These are phyloP conservation scores for Acheta domesticus DNA, from an alignment of 2,888 invertebrate species.

Conservation along the genomic window DNA sequence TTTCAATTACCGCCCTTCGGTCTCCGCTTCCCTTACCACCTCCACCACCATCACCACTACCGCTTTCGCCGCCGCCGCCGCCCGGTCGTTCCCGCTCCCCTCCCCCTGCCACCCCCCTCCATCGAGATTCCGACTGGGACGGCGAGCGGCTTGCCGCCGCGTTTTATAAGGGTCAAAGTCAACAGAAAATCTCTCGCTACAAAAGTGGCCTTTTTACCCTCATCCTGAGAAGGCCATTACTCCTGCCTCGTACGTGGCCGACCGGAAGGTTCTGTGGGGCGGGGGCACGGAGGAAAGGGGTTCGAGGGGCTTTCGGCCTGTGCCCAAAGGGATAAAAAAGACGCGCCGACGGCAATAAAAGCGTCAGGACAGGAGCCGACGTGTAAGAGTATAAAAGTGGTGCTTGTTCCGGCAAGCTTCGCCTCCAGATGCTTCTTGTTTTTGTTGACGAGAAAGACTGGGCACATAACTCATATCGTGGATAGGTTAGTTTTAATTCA, in stretches of 20 bases:
- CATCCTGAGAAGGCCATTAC: neutral
- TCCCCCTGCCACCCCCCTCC: neutral
- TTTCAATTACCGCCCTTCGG: neutral
- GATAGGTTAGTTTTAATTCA: slow-evolving; percentile 11
- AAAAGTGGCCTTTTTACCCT: slow-evolving; percentile 5
- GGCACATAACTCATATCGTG: neutral
- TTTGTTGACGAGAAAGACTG: neutral
- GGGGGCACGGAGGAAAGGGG: neutral
- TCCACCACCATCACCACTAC: neutral
- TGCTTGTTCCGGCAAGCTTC: neutral
- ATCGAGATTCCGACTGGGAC: neutral
- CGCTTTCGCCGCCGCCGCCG: neutral
- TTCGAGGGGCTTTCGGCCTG: too few species aligned
- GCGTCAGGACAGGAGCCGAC: slow-evolving; percentile 1
- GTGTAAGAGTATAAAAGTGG: slow-evolving; percentile 7
- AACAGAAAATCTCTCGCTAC: neutral
- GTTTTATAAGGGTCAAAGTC: neutral
- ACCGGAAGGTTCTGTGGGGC: neutral
- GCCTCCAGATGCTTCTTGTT: neutral
- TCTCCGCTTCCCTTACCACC: neutral
- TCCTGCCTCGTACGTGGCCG: neutral
- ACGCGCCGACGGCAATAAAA: slow-evolving; percentile 7
- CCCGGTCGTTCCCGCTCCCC: neutral
- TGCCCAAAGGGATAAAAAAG: neutral
- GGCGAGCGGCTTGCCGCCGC: neutral